Conservation (phyloP, 2,797 vertebrate genomes). For the Hipposideros larvatus region DNA sequence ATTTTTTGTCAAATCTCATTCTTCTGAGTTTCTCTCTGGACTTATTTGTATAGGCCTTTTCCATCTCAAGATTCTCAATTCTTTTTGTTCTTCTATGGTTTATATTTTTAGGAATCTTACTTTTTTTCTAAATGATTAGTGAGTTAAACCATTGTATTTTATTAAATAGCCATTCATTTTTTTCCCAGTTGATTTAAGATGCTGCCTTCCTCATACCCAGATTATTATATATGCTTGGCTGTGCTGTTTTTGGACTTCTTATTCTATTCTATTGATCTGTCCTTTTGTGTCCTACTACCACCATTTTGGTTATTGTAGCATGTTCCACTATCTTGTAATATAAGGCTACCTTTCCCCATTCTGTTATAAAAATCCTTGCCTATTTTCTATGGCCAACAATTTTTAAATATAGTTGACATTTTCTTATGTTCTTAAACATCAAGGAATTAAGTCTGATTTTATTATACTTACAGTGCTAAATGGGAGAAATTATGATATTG, state of each 20-base stretch:
- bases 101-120: constrained; percentile 47
- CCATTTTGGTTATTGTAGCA: constrained; percentile 1
- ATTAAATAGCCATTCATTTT: not conserved
- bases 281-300: not conserved
- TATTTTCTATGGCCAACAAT: constrained; percentile 10
- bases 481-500: constrained; percentile 32
- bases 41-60: constrained; percentile 9
- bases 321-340: not conserved
- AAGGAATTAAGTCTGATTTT: constrained; percentile 26
- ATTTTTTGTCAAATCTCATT: not conserved
- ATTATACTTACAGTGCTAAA: not conserved
- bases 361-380: not conserved
- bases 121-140: constrained; percentile 5
- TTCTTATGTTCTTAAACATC: constrained; percentile 17
- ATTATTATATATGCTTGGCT: constrained; percentile 5
- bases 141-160: constrained; percentile 9
- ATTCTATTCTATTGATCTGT: constrained; percentile 32
- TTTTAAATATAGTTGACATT: constrained; percentile 39
- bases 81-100: not conserved
- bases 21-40: constrained; percentile 2
- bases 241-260: not conserved
- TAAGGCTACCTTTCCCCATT: not conserved
- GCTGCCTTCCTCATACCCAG: not conserved
- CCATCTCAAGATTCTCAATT: not conserved
- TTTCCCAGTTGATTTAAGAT: constrained; percentile 14